Evolutionary conservation across 2,888 invertebrate species (phyloP).

Genomic region (Isotomurus palustris): DNA sequence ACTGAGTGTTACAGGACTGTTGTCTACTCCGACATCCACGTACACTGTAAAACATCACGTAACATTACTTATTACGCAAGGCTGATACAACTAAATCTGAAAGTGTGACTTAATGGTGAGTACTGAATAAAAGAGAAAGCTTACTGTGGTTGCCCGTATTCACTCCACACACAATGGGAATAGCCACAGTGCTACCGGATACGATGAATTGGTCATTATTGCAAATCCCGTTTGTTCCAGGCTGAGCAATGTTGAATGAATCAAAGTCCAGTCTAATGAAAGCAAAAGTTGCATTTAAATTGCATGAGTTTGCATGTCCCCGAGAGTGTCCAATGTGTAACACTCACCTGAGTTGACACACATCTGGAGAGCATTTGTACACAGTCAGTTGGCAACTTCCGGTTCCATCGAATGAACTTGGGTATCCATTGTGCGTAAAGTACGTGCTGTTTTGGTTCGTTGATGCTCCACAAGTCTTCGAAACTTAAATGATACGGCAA

Average conservation of each 20-base stretch:
- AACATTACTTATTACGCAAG: no score
- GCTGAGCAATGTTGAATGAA: slow-evolving; percentile 69
- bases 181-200: slow-evolving; percentile 70
- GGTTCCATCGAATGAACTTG: slow-evolving; percentile 67
- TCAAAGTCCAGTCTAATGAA: slow-evolving; percentile 67
- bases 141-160: slow-evolving; percentile 75
- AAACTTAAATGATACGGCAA: slow-evolving; percentile 55
- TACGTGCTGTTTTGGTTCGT: slow-evolving; percentile 77
- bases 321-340: no score
- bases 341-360: slow-evolving; percentile 74
- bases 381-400: slow-evolving; percentile 81
- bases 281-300: background rate
- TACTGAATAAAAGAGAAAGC: slow-evolving; percentile 39
- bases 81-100: no score
- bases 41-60: slow-evolving; percentile 62
- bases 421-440: slow-evolving; percentile 79
- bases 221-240: slow-evolving; percentile 69
- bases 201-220: slow-evolving; percentile 80
- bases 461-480: slow-evolving; percentile 71
- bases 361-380: slow-evolving; percentile 68
- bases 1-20: slow-evolving; percentile 73
- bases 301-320: background rate
- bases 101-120: background rate
- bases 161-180: slow-evolving; percentile 70
- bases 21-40: slow-evolving; percentile 72